phyloP scores from a whole-genome alignment of 2,888 invertebrate species.

The Leptogaster cylindrica region DNA sequence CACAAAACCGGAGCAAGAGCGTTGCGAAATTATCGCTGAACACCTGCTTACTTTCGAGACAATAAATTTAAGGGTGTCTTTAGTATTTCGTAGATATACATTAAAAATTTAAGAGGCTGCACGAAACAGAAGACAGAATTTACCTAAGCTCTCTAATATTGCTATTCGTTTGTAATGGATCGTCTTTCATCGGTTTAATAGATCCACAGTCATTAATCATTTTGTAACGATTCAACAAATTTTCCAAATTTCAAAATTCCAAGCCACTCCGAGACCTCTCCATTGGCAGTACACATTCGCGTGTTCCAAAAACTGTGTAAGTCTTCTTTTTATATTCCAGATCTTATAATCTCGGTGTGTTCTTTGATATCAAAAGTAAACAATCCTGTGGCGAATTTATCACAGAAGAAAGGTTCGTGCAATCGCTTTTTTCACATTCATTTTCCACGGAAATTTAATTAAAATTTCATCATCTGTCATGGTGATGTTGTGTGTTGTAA shows the following conservation, averaged over 20 bases:
- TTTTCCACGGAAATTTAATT: no score
- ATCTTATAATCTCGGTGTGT: no score
- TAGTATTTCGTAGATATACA: neutral
- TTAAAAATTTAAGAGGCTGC: constrained; percentile 1
- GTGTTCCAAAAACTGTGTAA: no score
- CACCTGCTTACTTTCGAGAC: neutral
- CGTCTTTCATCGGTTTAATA: constrained; percentile 12
- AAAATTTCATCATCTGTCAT: no score
- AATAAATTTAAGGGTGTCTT: neutral
- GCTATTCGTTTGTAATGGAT: constrained; percentile 6
- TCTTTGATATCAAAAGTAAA: no score
- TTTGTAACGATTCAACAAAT: neutral
- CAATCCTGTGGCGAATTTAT: no score
- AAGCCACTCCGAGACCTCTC: no score
- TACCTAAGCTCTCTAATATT: neutral
- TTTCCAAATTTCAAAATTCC: constrained; percentile 3
- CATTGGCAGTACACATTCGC: neutral
- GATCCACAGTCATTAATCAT: constrained; percentile 3
- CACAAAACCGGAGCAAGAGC: no score
- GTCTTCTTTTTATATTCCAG: no score
- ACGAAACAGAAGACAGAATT: neutral
- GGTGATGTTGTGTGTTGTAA: no score
- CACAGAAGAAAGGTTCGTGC: no score
- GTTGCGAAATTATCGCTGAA: neutral
- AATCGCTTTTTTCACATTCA: no score